Percentiles rank a stretch among this genome's conserved stretches.
Evolutionary conservation across 2,113 vertebrate species (phyloP).

Genomic region (Gasterosteus aculeatus): DNA sequence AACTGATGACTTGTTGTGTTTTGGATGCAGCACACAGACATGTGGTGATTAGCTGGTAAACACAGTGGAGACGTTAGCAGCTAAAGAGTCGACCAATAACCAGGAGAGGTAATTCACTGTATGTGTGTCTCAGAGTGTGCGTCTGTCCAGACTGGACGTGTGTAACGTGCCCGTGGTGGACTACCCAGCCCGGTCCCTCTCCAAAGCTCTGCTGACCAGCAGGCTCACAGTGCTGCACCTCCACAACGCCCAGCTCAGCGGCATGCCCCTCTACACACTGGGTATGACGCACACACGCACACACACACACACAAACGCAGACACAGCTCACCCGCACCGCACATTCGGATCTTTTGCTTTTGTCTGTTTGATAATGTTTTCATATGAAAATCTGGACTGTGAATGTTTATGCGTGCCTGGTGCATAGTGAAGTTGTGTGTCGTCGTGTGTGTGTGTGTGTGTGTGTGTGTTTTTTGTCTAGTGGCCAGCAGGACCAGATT

Average conservation of each 20-base stretch:
- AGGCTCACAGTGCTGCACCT: slow-evolving; percentile 78
- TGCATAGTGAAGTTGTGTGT: neutral
- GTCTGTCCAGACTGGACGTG: slow-evolving; percentile 78
- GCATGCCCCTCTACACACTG: slow-evolving; percentile 79
- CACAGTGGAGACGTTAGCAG: no score
- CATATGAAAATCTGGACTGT: neutral
- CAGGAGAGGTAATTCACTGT: neutral
- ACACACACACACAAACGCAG: slow-evolving; percentile 14
- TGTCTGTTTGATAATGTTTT: neutral
- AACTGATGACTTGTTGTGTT: no score
- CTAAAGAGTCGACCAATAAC: no score
- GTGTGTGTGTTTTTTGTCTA: slow-evolving; percentile 44
- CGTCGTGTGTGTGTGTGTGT: slow-evolving; percentile 2
- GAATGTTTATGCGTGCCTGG: neutral
- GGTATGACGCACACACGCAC: slow-evolving; percentile 60
- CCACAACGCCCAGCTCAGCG: slow-evolving; percentile 78
- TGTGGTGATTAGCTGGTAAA: no score
- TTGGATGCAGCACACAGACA: no score
- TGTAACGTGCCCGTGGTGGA: slow-evolving; percentile 75
- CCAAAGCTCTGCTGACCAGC: slow-evolving; percentile 78
- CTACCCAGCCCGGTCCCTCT: slow-evolving; percentile 71
- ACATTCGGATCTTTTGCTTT: neutral
- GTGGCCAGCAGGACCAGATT: slow-evolving; percentile 84
- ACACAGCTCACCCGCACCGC: neutral
- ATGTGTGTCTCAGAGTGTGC: slow-evolving; percentile 75